These are phyloP conservation scores for Apomyelois bistriatella DNA, from an alignment of 2,888 invertebrate genomes.

Conservation along the genomic window DNA sequence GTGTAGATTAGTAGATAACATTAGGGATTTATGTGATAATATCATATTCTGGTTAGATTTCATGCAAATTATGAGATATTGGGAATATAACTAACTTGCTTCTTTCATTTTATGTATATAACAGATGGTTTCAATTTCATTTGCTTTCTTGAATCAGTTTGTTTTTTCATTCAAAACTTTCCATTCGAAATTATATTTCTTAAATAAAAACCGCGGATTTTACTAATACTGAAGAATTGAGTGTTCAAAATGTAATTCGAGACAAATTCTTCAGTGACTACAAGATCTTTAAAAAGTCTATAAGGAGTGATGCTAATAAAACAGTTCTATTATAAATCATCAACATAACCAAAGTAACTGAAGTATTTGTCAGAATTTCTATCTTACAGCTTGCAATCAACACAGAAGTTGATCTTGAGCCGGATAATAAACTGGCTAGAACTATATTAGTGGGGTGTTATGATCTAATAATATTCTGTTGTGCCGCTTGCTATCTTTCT, in stretches of 20 bases:
- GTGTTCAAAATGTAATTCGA: background rate
- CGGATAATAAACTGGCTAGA: no score
- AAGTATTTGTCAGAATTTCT: background rate
- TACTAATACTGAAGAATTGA: background rate
- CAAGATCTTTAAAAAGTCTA: background rate
- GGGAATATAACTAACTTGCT: background rate
- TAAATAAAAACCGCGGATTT: background rate
- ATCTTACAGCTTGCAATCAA: background rate
- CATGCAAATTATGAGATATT: background rate
- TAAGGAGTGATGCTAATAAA: background rate
- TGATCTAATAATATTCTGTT: background rate
- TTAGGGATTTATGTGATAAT: background rate
- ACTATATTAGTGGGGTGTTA: conserved; percentile 1
- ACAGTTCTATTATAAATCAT: background rate
- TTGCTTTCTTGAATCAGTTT: background rate
- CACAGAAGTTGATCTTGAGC: background rate
- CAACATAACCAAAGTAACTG: background rate
- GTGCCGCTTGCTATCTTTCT: conserved; percentile 6
- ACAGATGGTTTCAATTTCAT: background rate
- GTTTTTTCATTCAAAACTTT: background rate
- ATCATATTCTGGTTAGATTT: background rate
- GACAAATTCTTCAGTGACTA: background rate
- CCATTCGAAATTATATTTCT: background rate
- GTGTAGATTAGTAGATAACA: background rate
- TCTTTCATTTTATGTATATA: background rate